These are phyloP conservation scores for Phymanthus crucifer DNA, from an alignment of 92 coral and sea anemone species.

Conservation along the genomic window DNA sequence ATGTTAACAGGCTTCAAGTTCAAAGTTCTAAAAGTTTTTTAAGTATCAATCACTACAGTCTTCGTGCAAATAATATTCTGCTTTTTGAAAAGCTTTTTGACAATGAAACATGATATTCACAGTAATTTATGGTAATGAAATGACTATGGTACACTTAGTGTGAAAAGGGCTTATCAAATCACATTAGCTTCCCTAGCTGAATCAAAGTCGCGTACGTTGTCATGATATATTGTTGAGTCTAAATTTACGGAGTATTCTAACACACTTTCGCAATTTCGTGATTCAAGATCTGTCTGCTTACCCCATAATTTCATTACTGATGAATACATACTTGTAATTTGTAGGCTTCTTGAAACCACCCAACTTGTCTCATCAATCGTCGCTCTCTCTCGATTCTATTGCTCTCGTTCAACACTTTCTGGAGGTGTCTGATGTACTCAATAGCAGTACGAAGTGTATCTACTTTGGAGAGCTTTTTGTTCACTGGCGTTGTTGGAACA, in stretches of 20 bases:
- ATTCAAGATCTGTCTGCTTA: background rate
- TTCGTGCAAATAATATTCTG: slow-evolving; percentile 20
- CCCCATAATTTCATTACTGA: background rate
- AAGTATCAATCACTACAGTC: slow-evolving; percentile 11
- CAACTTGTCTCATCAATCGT: slow-evolving; percentile 68
- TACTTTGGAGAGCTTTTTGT: slow-evolving; percentile 95
- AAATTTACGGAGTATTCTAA: background rate
- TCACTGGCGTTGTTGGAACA: slow-evolving; percentile 74
- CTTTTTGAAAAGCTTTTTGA: slow-evolving; percentile 13
- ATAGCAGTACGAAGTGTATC: slow-evolving; percentile 90
- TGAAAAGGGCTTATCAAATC: background rate
- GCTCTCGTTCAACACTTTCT: slow-evolving; percentile 83
- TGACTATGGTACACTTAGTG: background rate
- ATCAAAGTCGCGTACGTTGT: background rate
- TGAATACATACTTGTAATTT: slow-evolving; percentile 47
- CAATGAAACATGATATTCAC: slow-evolving; percentile 13
- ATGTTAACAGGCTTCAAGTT: background rate
- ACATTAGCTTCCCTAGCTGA: background rate
- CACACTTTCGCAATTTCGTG: background rate
- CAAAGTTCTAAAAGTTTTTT: slow-evolving; percentile 10
- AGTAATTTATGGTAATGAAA: slow-evolving; percentile 12
- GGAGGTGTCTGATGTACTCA: slow-evolving; percentile 84
- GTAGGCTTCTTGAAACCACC: slow-evolving; percentile 62
- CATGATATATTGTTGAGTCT: background rate
- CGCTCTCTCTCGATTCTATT: slow-evolving; percentile 70